Conservation (phyloP, 2,113 vertebrate genomes). For the Smithornis capensis region DNA sequence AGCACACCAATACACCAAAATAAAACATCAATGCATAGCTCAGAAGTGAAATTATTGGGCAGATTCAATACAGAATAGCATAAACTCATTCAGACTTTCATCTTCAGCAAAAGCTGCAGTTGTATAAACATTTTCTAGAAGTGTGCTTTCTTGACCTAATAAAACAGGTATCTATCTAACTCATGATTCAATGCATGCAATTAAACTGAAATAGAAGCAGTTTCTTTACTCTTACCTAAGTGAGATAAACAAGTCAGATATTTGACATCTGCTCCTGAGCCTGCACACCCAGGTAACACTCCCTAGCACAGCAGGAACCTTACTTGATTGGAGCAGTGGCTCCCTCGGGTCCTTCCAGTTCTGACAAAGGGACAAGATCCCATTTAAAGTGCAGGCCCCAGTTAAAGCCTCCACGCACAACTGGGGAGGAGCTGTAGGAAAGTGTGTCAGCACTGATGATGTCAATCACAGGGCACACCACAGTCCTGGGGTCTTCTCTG, state of each 20-base stretch:
- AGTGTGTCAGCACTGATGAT: constrained; percentile 96
- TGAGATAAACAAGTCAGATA: not conserved
- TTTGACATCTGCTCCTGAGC: not conserved
- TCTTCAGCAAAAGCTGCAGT: not conserved
- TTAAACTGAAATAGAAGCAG: not conserved
- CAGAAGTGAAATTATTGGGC: not conserved
- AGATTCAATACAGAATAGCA: not conserved
- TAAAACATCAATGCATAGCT: not conserved
- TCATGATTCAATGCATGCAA: not conserved
- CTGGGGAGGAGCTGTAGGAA: constrained; percentile 89
- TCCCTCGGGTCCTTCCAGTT: constrained; percentile 80
- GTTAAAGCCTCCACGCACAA: constrained; percentile 95
- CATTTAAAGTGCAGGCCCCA: constrained; percentile 99
- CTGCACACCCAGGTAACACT: not conserved
- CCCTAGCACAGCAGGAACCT: not conserved
- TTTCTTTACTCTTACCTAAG: too few species aligned
- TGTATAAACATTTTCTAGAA: not conserved
- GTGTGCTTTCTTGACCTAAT: not conserved
- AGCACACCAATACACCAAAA: not conserved
- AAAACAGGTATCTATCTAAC: not conserved
- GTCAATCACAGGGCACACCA: constrained; percentile 96
- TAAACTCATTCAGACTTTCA: not conserved
- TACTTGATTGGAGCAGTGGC: constrained; percentile 86
- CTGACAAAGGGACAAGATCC: constrained; percentile 89
- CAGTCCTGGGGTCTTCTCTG: constrained; percentile 74